A percentile compares a stretch with the other conserved stretches of the same genome.
Conservation (phyloP, 2,888 invertebrate genomes). For the Peribatodes rhomboidaria region DNA sequence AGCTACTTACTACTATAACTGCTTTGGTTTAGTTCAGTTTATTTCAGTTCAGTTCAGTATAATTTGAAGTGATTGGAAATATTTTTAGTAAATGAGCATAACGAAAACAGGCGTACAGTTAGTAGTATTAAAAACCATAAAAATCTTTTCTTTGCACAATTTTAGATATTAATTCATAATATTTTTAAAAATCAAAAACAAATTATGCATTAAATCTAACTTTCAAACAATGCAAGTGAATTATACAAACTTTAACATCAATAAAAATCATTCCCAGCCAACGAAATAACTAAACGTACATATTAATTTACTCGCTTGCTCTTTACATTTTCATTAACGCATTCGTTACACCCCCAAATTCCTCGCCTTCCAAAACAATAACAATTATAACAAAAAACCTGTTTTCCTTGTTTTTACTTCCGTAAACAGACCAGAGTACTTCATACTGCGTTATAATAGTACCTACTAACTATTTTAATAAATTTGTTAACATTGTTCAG, state of each 20-base stretch:
- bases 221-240: neutral
- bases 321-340: constrained; percentile 27
- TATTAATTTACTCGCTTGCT: constrained; percentile 8
- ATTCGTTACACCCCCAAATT: constrained; percentile 26
- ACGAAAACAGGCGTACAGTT: no score
- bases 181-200: no score
- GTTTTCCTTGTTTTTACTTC: constrained; percentile 32
- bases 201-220: no score
- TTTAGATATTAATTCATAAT: no score
- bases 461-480: neutral
- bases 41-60: no score
- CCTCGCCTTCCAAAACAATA: constrained; percentile 33
- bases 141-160: no score
- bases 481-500: constrained; percentile 22
- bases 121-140: no score
- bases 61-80: no score
- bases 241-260: neutral
- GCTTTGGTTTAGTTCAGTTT: no score
- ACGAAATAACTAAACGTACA: neutral
- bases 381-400: constrained; percentile 25
- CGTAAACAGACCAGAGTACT: constrained; percentile 29
- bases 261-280: neutral
- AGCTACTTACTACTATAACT: no score
- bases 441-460: neutral
- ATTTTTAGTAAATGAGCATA: no score